Conservation (phyloP, 2,113 vertebrate species). For the Aspidoscelis tigris region DNA sequence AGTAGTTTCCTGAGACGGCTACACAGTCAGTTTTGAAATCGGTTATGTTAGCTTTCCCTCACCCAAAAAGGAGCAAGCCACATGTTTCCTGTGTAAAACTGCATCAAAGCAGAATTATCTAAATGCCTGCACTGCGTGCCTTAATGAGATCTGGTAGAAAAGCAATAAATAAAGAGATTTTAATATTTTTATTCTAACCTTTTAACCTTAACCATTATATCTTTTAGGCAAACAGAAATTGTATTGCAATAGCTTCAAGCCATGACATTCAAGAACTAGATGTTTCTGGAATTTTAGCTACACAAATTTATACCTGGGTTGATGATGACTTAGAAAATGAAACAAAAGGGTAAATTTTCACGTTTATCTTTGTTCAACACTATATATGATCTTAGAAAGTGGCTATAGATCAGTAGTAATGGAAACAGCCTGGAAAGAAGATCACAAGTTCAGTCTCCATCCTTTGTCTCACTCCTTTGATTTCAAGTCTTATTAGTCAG, state of each 20-base stretch:
- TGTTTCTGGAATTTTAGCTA: conserved; percentile 95
- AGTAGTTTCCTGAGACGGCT: neutral
- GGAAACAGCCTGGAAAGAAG: too few species aligned
- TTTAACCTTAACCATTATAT: conserved; percentile 29
- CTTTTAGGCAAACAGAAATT: conserved; percentile 94
- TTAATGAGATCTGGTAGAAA: neutral
- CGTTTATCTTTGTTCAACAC: neutral
- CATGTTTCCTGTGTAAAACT: neutral
- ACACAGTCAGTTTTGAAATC: neutral
- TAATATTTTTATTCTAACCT: conserved; percentile 15
- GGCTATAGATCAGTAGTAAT: too few species aligned
- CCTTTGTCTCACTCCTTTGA: neutral
- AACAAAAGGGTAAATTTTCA: conserved; percentile 84
- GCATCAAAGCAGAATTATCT: neutral
- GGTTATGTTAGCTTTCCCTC: too few species aligned
- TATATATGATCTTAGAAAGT: too few species aligned
- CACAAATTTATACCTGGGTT: conserved; percentile 95
- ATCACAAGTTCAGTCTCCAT: too few species aligned
- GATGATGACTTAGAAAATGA: conserved; percentile 92
- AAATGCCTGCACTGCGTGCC: neutral
- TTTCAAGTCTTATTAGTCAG: neutral
- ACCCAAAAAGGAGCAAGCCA: neutral
- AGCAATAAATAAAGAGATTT: neutral
- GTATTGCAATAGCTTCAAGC: conserved; percentile 95
- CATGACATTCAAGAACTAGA: conserved; percentile 98